Evolutionary conservation across 1,140 invertebrate genomes (phyloP).

Genomic region (Drosophila sucinea): DNA sequence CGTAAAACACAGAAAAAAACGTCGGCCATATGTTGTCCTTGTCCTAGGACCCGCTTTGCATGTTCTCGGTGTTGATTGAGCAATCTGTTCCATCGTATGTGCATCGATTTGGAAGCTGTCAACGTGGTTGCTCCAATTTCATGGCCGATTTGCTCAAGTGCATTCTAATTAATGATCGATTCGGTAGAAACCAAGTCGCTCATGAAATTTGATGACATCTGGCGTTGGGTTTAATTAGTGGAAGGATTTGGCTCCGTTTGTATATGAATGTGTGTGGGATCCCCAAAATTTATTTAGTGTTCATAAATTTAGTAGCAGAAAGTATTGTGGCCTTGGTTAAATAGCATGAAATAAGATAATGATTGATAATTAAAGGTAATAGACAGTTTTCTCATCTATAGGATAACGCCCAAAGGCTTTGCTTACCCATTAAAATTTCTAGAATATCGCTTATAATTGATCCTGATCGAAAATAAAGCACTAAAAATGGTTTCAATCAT

Average conservation of each 20-base stretch:
- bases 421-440: no score
- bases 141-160: constrained; percentile 72
- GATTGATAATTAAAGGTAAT: no score
- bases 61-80: constrained; percentile 72
- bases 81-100: constrained; percentile 57
- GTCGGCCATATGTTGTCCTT: constrained; percentile 45
- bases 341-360: no score
- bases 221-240: constrained; percentile 44
- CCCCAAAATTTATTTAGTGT: no score
- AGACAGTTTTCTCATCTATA: no score
- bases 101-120: constrained; percentile 76
- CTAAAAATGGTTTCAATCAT: no score
- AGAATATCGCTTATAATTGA: no score
- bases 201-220: constrained; percentile 68
- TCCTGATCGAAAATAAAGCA: no score
- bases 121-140: constrained; percentile 76
- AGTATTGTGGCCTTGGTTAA: no score
- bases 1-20: constrained; percentile 30
- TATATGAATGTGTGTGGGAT: constrained; percentile 4
- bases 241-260: constrained; percentile 12
- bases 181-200: constrained; percentile 44
- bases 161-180: constrained; percentile 68
- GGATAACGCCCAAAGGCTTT: no score
- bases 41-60: constrained; percentile 59
- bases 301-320: no score